Evolutionary conservation across 2,888 invertebrate genomes (phyloP), one percentile per base, ranked within the genome.

Genomic region (Coecobrya sp.): DNA sequence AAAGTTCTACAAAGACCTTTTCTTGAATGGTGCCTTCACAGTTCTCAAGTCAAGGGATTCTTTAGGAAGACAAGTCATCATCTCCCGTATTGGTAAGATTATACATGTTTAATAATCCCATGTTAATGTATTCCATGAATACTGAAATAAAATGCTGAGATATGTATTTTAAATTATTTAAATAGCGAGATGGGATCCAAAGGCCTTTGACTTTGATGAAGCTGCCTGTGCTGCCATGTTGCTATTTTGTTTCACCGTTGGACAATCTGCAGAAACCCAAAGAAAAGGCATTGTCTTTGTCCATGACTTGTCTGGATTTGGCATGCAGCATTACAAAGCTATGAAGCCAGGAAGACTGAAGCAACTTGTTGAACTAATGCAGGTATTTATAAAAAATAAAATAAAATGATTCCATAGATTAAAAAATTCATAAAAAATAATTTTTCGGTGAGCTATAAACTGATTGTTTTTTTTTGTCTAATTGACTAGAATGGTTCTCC

Each of bases 271-370:
- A 16, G 91, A 91, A 30, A 86, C 91, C 22, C 91, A 91, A 55
- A 36, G 91, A 11, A 91, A 91, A 36, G 91, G 91, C 11, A 45
- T 91, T 3, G 81, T 91, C 30, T 91, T 91, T 19, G 55, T 91
- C 19, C 55, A 91, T 42, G 91, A 91, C n/a, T 22, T 91, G 25
- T n/a, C 59, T 27, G 91, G 81, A 13, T 79, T 91, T 52, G 76
- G 86, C 0, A 55, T 91, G 25, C 91, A 70, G n/a, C 91, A 91
- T 68, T 81, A 86, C 4, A 91, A 81, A 27, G 86, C 91, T 0
- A 68, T 86, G 0, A 86, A 79, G 16, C 79, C 91, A 7, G 81
- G 79, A 0, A 91, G 91, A 70, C 42, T 91, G 5, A 91, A 65
- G 0, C 91, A 91, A 25, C 86, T 91, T n/a, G 86, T 91, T 22